phyloP scores from a whole-genome alignment of 1,140 invertebrate genomes.

The Microplitis mediator region DNA sequence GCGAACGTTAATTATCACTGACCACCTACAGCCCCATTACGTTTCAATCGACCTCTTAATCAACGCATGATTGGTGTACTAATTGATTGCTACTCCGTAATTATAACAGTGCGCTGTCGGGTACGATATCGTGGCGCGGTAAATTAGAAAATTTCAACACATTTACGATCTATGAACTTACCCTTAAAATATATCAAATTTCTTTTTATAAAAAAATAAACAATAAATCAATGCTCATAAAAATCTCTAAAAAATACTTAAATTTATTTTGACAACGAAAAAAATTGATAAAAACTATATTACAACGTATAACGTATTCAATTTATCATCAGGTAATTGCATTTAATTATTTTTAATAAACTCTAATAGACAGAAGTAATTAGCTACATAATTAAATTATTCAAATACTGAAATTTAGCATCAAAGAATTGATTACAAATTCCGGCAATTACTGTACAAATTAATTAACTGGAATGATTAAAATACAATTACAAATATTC shows the following conservation, averaged over 20 bases:
- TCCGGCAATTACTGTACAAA: too few species aligned
- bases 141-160: background rate
- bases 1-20: slow-evolving; percentile 62
- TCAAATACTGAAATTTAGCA: too few species aligned
- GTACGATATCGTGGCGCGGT: slow-evolving; percentile 51
- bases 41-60: slow-evolving; percentile 63
- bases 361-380: too few species aligned
- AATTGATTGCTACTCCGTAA: slow-evolving; percentile 64
- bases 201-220: background rate
- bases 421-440: too few species aligned
- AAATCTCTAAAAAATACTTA: background rate
- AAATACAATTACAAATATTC: too few species aligned
- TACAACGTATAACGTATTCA: too few species aligned
- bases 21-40: slow-evolving; percentile 62
- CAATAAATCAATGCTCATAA: background rate
- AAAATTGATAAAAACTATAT: too few species aligned
- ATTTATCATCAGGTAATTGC: too few species aligned
- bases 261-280: too few species aligned
- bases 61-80: slow-evolving; percentile 62
- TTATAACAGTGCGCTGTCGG: slow-evolving; percentile 61
- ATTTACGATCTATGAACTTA: background rate
- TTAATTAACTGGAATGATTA: too few species aligned
- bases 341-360: too few species aligned
- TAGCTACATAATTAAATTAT: too few species aligned
- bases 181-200: background rate